Evolutionary conservation across 2,797 vertebrate species (phyloP).

Genomic region (Lates japonicus): DNA sequence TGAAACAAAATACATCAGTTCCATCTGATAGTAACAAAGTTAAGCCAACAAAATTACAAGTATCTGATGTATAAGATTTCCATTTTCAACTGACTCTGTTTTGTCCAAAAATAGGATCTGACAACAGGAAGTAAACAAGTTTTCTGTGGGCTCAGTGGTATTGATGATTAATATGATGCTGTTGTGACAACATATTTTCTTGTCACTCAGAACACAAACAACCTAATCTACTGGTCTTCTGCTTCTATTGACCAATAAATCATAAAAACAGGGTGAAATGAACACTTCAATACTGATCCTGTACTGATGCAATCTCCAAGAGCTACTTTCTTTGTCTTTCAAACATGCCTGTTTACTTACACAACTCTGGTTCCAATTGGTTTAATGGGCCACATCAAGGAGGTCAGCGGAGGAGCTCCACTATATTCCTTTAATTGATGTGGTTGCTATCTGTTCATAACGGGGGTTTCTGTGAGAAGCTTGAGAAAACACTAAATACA

Average conservation of each 20-base stretch:
- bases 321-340: too few species aligned
- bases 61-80: background rate
- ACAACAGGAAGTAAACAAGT: slow-evolving; percentile 35
- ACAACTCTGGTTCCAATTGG: slow-evolving; percentile 77
- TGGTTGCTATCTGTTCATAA: slow-evolving; percentile 77
- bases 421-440: slow-evolving; percentile 75
- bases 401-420: slow-evolving; percentile 55
- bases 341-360: slow-evolving; percentile 69
- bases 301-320: too few species aligned
- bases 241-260: slow-evolving; percentile 57
- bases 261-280: slow-evolving; percentile 36
- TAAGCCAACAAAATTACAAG: background rate
- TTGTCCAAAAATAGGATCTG: background rate
- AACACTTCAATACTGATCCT: slow-evolving; percentile 48
- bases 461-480: slow-evolving; percentile 56
- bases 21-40: too few species aligned
- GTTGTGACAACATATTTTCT: slow-evolving; percentile 6
- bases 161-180: slow-evolving; percentile 3
- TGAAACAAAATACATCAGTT: background rate
- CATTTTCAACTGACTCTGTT: background rate
- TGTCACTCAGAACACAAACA: slow-evolving; percentile 33
- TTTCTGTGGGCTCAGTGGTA: slow-evolving; percentile 17
- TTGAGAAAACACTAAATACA: slow-evolving; percentile 78
- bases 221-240: slow-evolving; percentile 34
- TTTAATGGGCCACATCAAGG: slow-evolving; percentile 70